Evolutionary conservation across 64 coral and sea anemone genomes (phyloP), one percentile per base, ranked within the genome.

Genomic region (Dendronephthya gigantea): DNA sequence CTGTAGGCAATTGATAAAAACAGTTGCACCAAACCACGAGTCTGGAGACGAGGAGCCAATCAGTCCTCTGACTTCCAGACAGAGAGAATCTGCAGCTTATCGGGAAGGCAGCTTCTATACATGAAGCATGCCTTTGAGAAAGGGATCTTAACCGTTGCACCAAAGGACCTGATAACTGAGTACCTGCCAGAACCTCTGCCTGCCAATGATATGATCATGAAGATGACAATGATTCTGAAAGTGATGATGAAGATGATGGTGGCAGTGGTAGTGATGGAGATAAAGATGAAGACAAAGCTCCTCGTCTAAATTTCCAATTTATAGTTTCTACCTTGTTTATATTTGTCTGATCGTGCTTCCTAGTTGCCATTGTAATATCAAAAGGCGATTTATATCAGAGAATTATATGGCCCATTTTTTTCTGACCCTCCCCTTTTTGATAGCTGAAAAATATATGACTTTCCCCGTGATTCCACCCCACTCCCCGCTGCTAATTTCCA

Each of bases 111-210:
- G 86, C 69, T 82, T 35, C 72, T 43, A 11, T 88, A 88, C 41
- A 88, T 88, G 30, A 88, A 88, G 40, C 82, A 82, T 88, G 86
- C 75, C 74, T 88, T 88, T 50, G 86, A 88, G 15, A 82, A 88
- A 82, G 86, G 75, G 50, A 58, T 88, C 33, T 88, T 88, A 50
- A n/a, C 87, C 29, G 82, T 56, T 59, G 87, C 76, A 25, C 70
- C 49, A 88, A 59, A 36, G 76, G 76, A 88, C 45, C 8, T 83
- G 75, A 88, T 88, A 83, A 88, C 75, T 22, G 9, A 88, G 76
- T 88, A 88, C 49, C 87, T 88, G 87, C 87, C 87, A 88, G 74
- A 88, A 88, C 47, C 86, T 88, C 86, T 88, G 86, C 86, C 72
- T 30, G 74, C 86, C 86, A 30, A 88, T 88, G 47, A 88, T 88